Conservation (phyloP, 1,140 invertebrate genomes). For the Charaxes varanes region DNA sequence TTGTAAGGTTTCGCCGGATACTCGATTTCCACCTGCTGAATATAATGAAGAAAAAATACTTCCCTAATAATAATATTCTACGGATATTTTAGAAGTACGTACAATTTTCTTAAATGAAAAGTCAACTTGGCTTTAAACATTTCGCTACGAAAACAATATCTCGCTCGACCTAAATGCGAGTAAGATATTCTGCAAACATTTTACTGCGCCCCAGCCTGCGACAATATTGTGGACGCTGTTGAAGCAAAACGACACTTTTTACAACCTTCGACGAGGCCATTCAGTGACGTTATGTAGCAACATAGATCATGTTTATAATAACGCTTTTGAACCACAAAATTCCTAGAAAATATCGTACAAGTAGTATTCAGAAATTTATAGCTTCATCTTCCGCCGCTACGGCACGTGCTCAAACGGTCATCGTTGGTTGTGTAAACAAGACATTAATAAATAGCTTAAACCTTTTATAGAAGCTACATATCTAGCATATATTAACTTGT, state of each 20-base stretch:
- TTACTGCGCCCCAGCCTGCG: slow-evolving; percentile 58
- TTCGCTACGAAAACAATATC: slow-evolving; percentile 15
- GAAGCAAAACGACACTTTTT: slow-evolving; percentile 56
- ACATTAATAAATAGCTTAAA: no score
- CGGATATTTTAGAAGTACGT: no score
- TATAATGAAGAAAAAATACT: no score
- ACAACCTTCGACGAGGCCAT: slow-evolving; percentile 45
- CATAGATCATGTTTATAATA: slow-evolving; percentile 26
- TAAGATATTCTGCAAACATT: slow-evolving; percentile 61
- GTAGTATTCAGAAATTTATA: slow-evolving; percentile 15
- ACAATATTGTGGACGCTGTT: slow-evolving; percentile 57
- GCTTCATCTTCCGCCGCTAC: slow-evolving; percentile 8
- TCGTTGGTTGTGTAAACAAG: slow-evolving; percentile 2
- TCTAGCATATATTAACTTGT: no score
- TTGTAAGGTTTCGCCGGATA: no score
- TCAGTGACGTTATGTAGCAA: slow-evolving; percentile 22
- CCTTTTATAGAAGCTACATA: no score
- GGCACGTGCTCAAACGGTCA: slow-evolving; percentile 2
- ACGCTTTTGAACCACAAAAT: slow-evolving; percentile 17
- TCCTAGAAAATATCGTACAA: slow-evolving; percentile 16
- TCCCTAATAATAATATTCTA: no score
- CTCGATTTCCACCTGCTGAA: no score
- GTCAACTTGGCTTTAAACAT: slow-evolving; percentile 1
- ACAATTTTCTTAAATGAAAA: neutral
- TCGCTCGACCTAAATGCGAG: slow-evolving; percentile 36